A percentile compares a stretch with the other conserved stretches of the same genome.
Conservation (phyloP, 2,888 invertebrate species). For the Bellardia bayeri region DNA sequence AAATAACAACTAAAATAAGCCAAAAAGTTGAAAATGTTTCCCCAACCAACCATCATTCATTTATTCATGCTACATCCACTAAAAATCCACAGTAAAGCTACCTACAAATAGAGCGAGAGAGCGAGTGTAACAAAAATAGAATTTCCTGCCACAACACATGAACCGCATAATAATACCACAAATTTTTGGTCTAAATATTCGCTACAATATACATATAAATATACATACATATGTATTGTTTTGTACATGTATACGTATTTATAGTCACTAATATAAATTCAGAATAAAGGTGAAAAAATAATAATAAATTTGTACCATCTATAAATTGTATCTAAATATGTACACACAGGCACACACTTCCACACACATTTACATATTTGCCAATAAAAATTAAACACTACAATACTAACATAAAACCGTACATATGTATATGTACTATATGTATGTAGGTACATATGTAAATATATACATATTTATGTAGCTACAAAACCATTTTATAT, state of each 20-base stretch:
- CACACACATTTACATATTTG: slow-evolving; percentile 27
- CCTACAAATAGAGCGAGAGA: background rate
- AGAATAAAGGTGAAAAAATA: slow-evolving; percentile 51
- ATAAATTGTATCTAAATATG: slow-evolving; percentile 53
- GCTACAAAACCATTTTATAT: slow-evolving; percentile 47
- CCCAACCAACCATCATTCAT: slow-evolving; percentile 50
- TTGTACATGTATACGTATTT: background rate
- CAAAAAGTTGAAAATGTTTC: slow-evolving; percentile 77
- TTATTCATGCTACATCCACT: slow-evolving; percentile 52
- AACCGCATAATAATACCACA: slow-evolving; percentile 74
- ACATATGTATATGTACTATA: background rate
- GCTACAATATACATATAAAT: slow-evolving; percentile 7
- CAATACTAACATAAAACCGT: background rate
- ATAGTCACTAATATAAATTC: slow-evolving; percentile 43
- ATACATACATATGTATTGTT: background rate
- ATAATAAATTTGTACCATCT: slow-evolving; percentile 45
- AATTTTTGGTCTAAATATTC: slow-evolving; percentile 65
- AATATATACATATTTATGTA: no score
- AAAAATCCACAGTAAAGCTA: slow-evolving; percentile 1
- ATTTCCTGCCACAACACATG: slow-evolving; percentile 58
- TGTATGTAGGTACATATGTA: no score
- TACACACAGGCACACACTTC: background rate
- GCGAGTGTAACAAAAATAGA: slow-evolving; percentile 6
- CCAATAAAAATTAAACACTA: slow-evolving; percentile 54
- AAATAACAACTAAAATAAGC: slow-evolving; percentile 74